Evolutionary conservation across 1,140 invertebrate genomes (phyloP), one percentile per base, ranked within the genome.

Genomic region (Brachystomella parvula): DNA sequence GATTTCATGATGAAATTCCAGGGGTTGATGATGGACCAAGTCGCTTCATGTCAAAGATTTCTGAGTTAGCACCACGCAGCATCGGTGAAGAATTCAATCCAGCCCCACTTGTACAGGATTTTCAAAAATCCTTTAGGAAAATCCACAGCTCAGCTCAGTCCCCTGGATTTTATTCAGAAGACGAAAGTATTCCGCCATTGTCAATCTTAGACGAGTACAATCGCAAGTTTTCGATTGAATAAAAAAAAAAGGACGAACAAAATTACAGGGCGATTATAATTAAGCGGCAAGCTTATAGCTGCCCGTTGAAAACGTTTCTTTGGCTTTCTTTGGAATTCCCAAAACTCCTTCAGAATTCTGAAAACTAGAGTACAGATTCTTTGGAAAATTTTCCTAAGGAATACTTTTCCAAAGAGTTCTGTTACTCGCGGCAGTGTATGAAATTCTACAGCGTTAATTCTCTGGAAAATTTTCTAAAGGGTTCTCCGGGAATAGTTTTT

Each of bases 161-260:
- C 49, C 24, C 21, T 24, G 35, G 35, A 9, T 19, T 19, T 9
- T 39, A 19, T 9, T 19, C 6, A 53, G 3, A 53, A 53, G 49
- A 53, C 49, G 49, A 15, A 53, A 19, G 35, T 39, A 19, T 39
- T 19, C 35, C 6, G 12, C 49, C 49, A 15, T 24, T 53, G 12
- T 53, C 49, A 15, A 53, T 53, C 24, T 26, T 53, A 24, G 49
- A 53, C 49, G 49, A 53, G 49, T 44, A 12, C 39, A 44, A 44
- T 44, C 39, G 39, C 39, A 44, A n/a, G 9, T 44, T 44, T n/a
- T 44, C 9, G 9, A 44, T 44, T n/a, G n/a, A 44, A 44, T 44
- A 9, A 44, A 12, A 9, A 44, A 44, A 12, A 44, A 12, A 9
- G 9, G 9, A 44, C 39, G 9, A 12, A 44, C n/a, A 12, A 9